Conservation (phyloP, 64 coral and sea anemone genomes). For the Pocillopora verrucosa region DNA sequence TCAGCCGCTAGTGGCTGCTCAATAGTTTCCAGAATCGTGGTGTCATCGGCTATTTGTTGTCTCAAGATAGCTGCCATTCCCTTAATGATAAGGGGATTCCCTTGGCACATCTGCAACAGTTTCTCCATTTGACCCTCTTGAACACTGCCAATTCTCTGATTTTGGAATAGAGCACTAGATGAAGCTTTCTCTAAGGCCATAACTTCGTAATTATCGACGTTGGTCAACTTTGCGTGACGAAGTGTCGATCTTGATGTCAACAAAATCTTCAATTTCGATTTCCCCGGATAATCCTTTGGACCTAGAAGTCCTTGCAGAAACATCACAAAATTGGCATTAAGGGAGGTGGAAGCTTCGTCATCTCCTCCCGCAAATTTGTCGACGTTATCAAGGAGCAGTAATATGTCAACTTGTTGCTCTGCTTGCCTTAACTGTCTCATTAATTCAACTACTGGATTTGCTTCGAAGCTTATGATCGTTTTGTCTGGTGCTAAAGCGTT, state of each 20-base stretch:
- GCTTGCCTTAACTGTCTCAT: not conserved
- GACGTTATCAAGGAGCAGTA: constrained; percentile 16
- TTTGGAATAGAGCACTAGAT: not conserved
- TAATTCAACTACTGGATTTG: constrained; percentile 20
- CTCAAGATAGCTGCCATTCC: too few species aligned
- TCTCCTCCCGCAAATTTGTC: constrained; percentile 5
- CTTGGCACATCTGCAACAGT: constrained; percentile 10
- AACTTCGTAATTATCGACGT: too few species aligned
- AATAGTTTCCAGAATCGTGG: constrained; percentile 18
- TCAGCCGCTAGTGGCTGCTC: not conserved
- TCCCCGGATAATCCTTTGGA: too few species aligned
- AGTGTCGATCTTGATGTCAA: too few species aligned
- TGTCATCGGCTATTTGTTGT: too few species aligned
- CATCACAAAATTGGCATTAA: too few species aligned
- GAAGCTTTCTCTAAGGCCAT: not conserved
- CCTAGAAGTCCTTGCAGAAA: too few species aligned
- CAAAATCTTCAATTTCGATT: too few species aligned
- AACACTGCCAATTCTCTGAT: not conserved
- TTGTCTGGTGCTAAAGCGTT: not conserved
- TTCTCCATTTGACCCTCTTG: not conserved
- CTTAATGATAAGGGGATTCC: constrained; percentile 22
- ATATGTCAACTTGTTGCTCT: not conserved
- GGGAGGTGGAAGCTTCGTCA: not conserved
- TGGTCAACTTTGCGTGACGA: too few species aligned
- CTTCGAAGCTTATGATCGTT: not conserved